Evolutionary conservation across 2,113 vertebrate species (phyloP).

Genomic region (Ginglymostoma cirratum): DNA sequence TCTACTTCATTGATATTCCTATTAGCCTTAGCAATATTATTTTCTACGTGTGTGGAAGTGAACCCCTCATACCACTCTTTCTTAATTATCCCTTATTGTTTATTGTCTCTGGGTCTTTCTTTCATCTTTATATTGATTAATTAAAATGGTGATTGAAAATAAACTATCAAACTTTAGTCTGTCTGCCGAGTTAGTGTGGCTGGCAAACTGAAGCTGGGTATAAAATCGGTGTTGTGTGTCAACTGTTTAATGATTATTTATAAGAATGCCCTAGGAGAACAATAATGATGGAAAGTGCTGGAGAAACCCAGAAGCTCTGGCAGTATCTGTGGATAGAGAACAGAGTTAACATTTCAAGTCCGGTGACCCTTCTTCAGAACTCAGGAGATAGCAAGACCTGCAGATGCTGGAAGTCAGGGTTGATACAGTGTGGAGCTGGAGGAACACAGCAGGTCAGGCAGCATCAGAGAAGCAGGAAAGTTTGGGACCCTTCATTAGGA

Average conservation of each 20-base stretch:
- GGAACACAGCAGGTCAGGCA: too few species aligned
- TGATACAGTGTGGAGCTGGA: too few species aligned
- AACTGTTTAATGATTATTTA: background rate
- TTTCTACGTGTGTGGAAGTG: background rate
- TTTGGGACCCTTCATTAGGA: too few species aligned
- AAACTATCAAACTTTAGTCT: background rate
- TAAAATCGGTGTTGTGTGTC: background rate
- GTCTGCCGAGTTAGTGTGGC: background rate
- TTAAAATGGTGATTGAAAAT: background rate
- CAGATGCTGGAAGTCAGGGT: too few species aligned
- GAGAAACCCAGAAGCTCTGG: too few species aligned
- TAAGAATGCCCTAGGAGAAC: background rate
- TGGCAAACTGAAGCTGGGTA: background rate
- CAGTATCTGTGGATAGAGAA: too few species aligned
- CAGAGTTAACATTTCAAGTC: too few species aligned
- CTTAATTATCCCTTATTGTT: background rate
- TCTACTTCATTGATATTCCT: background rate
- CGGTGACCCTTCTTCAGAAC: too few species aligned
- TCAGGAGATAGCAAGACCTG: too few species aligned
- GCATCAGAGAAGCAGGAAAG: too few species aligned
- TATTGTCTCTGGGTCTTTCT: background rate
- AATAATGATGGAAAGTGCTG: background rate
- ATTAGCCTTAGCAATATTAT: background rate
- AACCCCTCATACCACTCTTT: background rate
- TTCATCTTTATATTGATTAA: background rate